A percentile compares a stretch with the other conserved stretches of the same genome.
Evolutionary conservation across 2,113 vertebrate species (phyloP).

Genomic region (Phrynosoma platyrhinos): DNA sequence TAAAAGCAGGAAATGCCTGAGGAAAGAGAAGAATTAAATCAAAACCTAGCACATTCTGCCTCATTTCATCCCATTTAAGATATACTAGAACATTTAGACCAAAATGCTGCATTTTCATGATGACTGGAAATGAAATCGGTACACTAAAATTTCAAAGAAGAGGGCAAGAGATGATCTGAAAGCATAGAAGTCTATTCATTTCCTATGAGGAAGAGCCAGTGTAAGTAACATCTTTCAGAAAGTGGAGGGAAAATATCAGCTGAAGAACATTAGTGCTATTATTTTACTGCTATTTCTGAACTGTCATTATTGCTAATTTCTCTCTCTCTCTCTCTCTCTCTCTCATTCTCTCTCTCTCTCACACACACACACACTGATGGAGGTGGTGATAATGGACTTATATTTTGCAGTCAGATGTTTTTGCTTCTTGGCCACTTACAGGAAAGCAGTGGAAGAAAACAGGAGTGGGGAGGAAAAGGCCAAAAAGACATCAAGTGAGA

Average conservation of each 20-base stretch:
- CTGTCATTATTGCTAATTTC: slow-evolving; percentile 42
- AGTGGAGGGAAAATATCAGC: slow-evolving; percentile 36
- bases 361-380: background rate
- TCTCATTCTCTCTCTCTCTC: background rate
- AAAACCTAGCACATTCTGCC: background rate
- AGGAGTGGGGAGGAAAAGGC: background rate
- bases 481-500: no score
- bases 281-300: slow-evolving; percentile 48
- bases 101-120: slow-evolving; percentile 49
- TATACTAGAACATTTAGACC: slow-evolving; percentile 38
- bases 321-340: slow-evolving; percentile 25
- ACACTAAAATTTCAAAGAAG: slow-evolving; percentile 28
- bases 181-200: slow-evolving; percentile 36
- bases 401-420: slow-evolving; percentile 15
- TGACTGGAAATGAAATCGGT: slow-evolving; percentile 48
- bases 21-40: background rate
- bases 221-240: slow-evolving; percentile 48
- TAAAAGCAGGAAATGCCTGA: background rate
- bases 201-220: slow-evolving; percentile 33
- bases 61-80: slow-evolving; percentile 37
- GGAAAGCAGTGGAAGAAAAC: background rate
- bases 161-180: slow-evolving; percentile 19
- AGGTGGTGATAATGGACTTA: slow-evolving; percentile 2
- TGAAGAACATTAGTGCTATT: slow-evolving; percentile 29
- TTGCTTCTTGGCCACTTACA: background rate